Percentiles rank a stretch among this genome's conserved stretches.
Evolutionary conservation across 2,113 vertebrate genomes (phyloP).

Genomic region (Chamaetylas fuelleborni): DNA sequence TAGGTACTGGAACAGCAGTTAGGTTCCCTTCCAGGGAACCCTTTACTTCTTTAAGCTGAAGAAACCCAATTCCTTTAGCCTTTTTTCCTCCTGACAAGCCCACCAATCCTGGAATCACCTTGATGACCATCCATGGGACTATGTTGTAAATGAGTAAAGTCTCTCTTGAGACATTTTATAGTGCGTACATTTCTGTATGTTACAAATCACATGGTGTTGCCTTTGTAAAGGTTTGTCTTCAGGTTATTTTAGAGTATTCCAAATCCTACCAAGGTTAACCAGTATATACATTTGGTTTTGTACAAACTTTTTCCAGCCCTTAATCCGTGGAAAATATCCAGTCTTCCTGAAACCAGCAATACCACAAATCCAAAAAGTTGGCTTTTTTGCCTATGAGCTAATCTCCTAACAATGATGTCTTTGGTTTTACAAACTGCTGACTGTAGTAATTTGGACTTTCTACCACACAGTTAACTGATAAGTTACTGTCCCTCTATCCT

Average conservation of each 20-base stretch:
- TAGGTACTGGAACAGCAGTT: not conserved
- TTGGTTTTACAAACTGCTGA: slow-evolving; percentile 64
- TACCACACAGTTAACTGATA: slow-evolving; percentile 46
- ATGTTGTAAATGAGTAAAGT: not conserved
- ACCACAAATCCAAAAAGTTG: slow-evolving; percentile 52
- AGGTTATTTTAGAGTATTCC: not conserved
- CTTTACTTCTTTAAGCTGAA: not conserved
- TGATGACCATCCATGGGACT: not conserved
- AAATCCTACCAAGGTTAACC: not conserved
- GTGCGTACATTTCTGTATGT: not conserved
- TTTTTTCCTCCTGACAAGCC: not conserved
- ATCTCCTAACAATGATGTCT: slow-evolving; percentile 42
- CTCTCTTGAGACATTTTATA: not conserved
- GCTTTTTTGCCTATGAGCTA: slow-evolving; percentile 48
- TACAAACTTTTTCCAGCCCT: not conserved
- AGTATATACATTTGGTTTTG: slow-evolving; percentile 10
- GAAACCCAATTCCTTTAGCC: not conserved
- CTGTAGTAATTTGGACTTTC: not conserved
- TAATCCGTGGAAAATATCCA: slow-evolving; percentile 31
- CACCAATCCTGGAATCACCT: not conserved
- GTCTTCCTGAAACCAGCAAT: not conserved
- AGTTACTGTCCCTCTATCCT: slow-evolving; percentile 33
- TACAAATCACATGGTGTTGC: not conserved
- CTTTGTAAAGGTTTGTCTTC: not conserved
- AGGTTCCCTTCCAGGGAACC: not conserved